Evolutionary conservation across 2,888 invertebrate genomes (phyloP).

Genomic region (Cheilosia urbana): DNA sequence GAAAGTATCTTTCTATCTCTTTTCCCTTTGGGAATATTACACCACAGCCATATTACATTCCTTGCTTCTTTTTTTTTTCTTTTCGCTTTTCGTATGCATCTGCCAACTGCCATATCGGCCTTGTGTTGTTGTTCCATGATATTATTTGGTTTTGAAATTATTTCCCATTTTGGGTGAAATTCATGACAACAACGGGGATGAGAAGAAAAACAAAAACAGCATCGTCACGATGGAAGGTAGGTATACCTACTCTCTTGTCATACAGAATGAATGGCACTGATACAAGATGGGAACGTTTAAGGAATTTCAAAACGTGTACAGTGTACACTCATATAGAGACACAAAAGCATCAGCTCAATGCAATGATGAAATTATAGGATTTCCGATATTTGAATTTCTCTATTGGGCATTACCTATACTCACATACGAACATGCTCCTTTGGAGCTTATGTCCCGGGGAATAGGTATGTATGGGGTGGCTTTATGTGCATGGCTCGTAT

Average conservation of each 20-base stretch:
- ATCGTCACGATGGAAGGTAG: conserved; percentile 35
- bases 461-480: conserved; percentile 21
- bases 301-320: conserved; percentile 49
- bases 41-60: conserved; percentile 48
- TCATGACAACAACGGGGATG: conserved; percentile 39
- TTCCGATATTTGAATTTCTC: conserved; percentile 69
- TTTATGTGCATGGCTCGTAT: conserved; percentile 19
- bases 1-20: conserved; percentile 68
- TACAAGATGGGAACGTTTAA: conserved; percentile 53
- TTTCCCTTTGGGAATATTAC: conserved; percentile 47
- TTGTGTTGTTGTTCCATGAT: conserved; percentile 40
- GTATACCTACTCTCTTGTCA: no score
- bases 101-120: conserved; percentile 40
- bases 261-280: conserved; percentile 18
- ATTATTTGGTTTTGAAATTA: conserved; percentile 53
- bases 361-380: conserved; percentile 67
- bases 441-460: conserved; percentile 23
- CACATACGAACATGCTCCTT: conserved; percentile 2
- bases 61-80: conserved; percentile 1
- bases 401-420: conserved; percentile 36
- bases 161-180: conserved; percentile 61
- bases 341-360: conserved; percentile 54
- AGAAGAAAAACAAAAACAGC: conserved; percentile 17
- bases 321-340: conserved; percentile 17
- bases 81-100: conserved; percentile 52